Evolutionary conservation across 2,113 vertebrate genomes (phyloP), one percentile per base, ranked within the genome.

Genomic region (Talpa occidentalis): DNA sequence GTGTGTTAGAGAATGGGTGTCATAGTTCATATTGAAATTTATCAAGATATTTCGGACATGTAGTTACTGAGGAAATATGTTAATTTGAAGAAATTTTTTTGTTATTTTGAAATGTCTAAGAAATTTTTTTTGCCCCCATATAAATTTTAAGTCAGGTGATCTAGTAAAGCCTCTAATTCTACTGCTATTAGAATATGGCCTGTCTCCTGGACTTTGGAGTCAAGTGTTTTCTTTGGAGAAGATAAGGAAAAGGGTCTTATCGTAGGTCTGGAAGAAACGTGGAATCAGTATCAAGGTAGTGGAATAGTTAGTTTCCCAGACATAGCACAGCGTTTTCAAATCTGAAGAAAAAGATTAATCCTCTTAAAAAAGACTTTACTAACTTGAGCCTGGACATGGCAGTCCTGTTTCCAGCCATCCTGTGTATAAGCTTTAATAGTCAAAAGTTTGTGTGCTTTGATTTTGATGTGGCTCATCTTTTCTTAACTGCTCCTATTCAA

Each of bases 161-260:
- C 80, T 9, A 76, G 44, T 42, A 95, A 85, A 76, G 64, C 78
- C 97, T 95, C 95, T 98, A 97, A 98, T 97, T 95, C 93, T 93
- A 94, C 64, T 94, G 95, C 96, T 94, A 95, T 96, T 97, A 96
- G 80, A 97, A 82, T 97, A 90, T 97, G 96, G 97, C 95, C 95
- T 91, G 2, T 97, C 97, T 95, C 92, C 40, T 95, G 98, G 96
- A 96, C 32, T n/a, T 97, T 98, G 97, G 86, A 97, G 44, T 60
- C 59, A 42, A 96, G 96, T 77, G 91, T 97, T 97, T 97, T 97
- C 90, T 97, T 94, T 66, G 66, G 59, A 93, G 72, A 82, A 97
- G 98, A 98, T 98, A 98, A 98, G 94, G 47, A 94, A 79, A 93
- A 62, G 90, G 73, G 44, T 79, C 97, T 98, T 98, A 98, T 98